Conservation (phyloP, 1,140 invertebrate species). For the Acromyrmex charruanus region DNA sequence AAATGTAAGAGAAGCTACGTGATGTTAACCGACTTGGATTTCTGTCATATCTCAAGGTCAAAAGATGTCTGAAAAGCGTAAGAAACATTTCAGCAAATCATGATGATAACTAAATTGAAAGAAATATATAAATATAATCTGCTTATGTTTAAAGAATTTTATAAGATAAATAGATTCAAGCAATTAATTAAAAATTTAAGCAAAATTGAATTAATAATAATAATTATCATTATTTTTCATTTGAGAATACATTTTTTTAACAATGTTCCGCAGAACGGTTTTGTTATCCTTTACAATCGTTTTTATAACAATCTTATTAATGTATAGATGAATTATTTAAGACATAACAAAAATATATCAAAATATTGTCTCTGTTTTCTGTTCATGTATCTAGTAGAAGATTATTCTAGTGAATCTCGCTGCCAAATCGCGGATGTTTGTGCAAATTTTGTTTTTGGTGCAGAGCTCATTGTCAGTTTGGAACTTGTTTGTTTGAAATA, state of each 20-base stretch:
- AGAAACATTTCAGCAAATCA: background rate
- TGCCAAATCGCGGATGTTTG: constrained; percentile 5
- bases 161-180: background rate
- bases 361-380: background rate
- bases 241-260: background rate
- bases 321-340: background rate
- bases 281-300: background rate
- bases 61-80: background rate
- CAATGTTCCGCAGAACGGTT: background rate
- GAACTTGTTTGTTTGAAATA: constrained; percentile 43
- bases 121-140: background rate
- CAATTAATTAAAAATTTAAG: background rate
- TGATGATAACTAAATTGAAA: background rate
- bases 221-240: background rate
- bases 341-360: background rate
- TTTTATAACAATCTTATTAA: background rate
- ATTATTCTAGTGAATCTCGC: background rate
- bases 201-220: no score
- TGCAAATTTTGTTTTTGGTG: background rate
- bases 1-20: constrained; percentile 19
- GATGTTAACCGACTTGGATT: constrained; percentile 2
- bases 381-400: background rate
- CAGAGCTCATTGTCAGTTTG: background rate
- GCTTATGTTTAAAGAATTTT: background rate
- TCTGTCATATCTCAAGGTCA: background rate